These are phyloP conservation scores for Eupithecia exiguata DNA, from an alignment of 2,888 invertebrate species.

Conservation along the genomic window DNA sequence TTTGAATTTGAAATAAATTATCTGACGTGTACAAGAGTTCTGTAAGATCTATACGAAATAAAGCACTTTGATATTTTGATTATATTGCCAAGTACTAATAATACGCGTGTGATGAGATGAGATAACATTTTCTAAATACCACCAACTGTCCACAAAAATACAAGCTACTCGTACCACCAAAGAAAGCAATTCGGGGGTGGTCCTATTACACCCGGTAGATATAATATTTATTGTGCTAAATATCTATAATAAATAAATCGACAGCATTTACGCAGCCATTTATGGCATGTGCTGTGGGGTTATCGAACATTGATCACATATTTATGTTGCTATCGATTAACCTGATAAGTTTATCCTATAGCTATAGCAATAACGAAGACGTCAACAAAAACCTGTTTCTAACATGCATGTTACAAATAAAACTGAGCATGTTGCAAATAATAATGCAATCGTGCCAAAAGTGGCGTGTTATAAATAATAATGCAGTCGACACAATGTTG, in stretches of 20 bases:
- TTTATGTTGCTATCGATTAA: slow-evolving; percentile 39
- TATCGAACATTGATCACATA: slow-evolving; percentile 49
- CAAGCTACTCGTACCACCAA: background rate
- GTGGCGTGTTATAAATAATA: no score
- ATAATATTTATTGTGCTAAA: slow-evolving; percentile 57
- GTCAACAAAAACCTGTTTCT: background rate
- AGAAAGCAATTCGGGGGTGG: background rate
- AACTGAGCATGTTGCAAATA: no score
- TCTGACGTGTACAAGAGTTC: background rate
- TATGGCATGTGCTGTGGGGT: slow-evolving; percentile 47
- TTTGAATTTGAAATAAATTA: background rate
- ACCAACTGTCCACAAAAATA: background rate
- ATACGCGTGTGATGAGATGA: background rate
- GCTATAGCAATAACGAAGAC: slow-evolving; percentile 14
- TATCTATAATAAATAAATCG: slow-evolving; percentile 50
- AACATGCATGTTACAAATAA: background rate
- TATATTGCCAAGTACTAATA: background rate
- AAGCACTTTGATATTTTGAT: background rate
- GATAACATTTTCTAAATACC: background rate
- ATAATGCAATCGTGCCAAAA: no score
- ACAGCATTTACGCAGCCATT: slow-evolving; percentile 48
- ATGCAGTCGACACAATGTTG: no score
- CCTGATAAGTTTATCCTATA: slow-evolving; percentile 20
- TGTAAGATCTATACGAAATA: background rate
- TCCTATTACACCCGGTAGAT: slow-evolving; percentile 43